Evolutionary conservation across 2,888 invertebrate species (phyloP), one percentile per base, ranked within the genome.

Genomic region (Xestia rhomboidea): DNA sequence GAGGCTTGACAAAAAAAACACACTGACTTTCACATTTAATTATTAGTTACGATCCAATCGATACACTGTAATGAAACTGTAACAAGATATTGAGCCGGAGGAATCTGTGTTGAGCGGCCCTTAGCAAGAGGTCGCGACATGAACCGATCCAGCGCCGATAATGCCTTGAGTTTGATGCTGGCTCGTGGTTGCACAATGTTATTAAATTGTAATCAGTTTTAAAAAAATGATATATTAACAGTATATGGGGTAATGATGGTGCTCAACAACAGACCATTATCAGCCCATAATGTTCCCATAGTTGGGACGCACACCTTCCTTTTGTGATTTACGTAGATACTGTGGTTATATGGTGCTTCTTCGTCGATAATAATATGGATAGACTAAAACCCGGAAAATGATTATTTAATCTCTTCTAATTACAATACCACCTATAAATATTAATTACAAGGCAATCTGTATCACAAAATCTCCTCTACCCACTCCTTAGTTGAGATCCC

Each of bases 41-140:
- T 41, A 41, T 64, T 18, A 8, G n/a, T n/a, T 41, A 27, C 4
- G n/a, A 64, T 64, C 41, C 41, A 72, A 83, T 86, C 86, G 67
- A 75, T 85, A 57, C 24, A 6, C 60, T 63, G 51, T 73, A 77
- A 84, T 83, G 68, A 71, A 83, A 74, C 86, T 62, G 73, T 76
- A 57, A 82, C 60, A 85, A 72, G 64, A 73, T 72, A 83, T 63
- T 49, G 64, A 68, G 64, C 44, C 41, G 24, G 15, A 49, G 78
- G 38, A 66, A 66, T 51, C 69, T 69, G 64, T 78, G 78, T 68
- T 30, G 49, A 38, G 41, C 38, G 34, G 30, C n/a, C 46, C 63
- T 30, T 41, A n/a, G 27, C 41, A 41, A 30, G 57, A 76, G 49
- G 10, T 60, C 21, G n/a, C 44, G 57, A 30, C 44, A 46, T 49